Evolutionary conservation across 2,113 vertebrate genomes (phyloP), one percentile per base, ranked within the genome.

Genomic region (Platysteira castanea): DNA sequence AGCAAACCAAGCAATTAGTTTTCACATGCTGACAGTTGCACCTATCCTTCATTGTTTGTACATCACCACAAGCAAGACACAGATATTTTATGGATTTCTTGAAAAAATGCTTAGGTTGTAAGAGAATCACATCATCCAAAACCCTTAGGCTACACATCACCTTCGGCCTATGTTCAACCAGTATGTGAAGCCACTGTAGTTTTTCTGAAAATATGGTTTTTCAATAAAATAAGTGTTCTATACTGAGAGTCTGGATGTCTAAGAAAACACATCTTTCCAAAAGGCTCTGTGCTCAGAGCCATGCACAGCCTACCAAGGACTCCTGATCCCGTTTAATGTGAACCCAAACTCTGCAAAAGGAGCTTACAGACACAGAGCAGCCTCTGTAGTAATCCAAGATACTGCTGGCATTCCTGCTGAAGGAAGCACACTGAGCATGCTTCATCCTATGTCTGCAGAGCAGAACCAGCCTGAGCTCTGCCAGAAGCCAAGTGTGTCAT

Each of bases 351-450:
- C 57, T 77, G 47, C 69, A 79, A 28, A 76, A 89, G 61, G 37
- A 49, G 41, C 44, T 84, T 50, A 64, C 22, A 77, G 76, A 68
- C 52, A 89, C 76, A 90, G 63, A 85, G 68, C 88, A 70, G 56
- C 28, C 74, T 92, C 69, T 95, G 73, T 49, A 69, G 93, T 61
- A 93, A 85, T 73, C 53, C 67, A 76, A 87, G 46, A 91, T 53
- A 81, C 70, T 93, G 67, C 78, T 96, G 81, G 81, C 74, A 89
- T 64, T 96, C 46, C 84, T 76, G 26, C 20, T 80, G 41, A 76
- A 94, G 49, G 77, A 70, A 75, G 77, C 69, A 91, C 53, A 91
- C 47, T 87, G 69, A 95, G 53, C 70, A 69, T 92, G 74, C 91
- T 87, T 97, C 74, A 84, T 93, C 41, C 28, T 39, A 5, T 49